Evolutionary conservation across 2,888 invertebrate genomes (phyloP), one percentile per base, ranked within the genome.

Genomic region (Plebejus anna): DNA sequence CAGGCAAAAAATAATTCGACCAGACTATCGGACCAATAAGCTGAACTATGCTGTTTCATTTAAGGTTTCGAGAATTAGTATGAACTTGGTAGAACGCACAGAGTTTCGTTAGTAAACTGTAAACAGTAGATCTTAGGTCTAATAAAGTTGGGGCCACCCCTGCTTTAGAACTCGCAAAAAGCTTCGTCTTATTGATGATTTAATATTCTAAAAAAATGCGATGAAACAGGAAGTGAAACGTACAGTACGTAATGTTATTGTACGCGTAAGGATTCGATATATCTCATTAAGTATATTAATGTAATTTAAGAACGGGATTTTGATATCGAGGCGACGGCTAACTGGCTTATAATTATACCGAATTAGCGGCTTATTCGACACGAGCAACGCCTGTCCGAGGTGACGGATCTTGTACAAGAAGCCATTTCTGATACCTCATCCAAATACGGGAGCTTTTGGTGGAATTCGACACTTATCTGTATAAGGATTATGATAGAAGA

Each of bases 311-410:
- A 6, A 73, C 32, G 51, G 73, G 73, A 51, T 73, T 73, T 72
- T 47, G 73, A 55, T 73, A 73, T 73, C 76, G 76, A 77, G 76
- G 76, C 75, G 78, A 72, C 38, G 77, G 73, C 80, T 82, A 82
- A 82, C 76, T 76, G 79, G 83, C 83, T 84, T 82, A 83, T 83
- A 80, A 82, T 83, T 82, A 55, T 55, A 83, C 80, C 71, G 83
- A 84, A 85, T 87, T 86, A 87, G 84, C 82, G 85, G 86, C 84
- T 87, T 79, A 84, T 79, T 78, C 78, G 76, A 79, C 79, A 77
- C 77, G 78, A 70, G 78, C 77, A 66, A 51, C 55, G 73, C 73
- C 73, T 75, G 70, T 73, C 55, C 51, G 73, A 73, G 73, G 73
- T 32, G 73, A 51, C 73, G 32, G 51, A 32, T 16, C 55, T 55